Conservation (phyloP, 2,888 invertebrate genomes). For the Tachina fera region DNA sequence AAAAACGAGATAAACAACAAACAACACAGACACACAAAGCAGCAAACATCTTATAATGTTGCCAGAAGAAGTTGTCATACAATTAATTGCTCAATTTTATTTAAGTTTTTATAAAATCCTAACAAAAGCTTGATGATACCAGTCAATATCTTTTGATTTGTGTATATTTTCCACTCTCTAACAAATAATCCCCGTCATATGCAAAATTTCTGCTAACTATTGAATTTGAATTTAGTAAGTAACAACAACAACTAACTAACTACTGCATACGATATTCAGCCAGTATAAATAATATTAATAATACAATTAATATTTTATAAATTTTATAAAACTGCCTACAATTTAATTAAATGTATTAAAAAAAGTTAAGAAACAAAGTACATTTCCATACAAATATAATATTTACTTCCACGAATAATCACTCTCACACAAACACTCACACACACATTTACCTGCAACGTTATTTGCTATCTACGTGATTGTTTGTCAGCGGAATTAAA, state of each 20-base stretch:
- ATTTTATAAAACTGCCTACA: conserved; percentile 60
- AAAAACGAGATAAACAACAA: conserved; percentile 20
- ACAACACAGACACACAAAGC: conserved; percentile 10
- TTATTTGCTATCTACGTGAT: neutral
- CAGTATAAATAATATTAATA: conserved; percentile 2
- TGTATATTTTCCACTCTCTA: neutral
- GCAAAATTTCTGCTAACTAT: conserved; percentile 21
- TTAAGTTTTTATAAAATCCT: conserved; percentile 61
- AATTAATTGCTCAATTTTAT: conserved; percentile 70
- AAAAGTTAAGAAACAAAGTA: conserved; percentile 4
- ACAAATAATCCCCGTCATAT: conserved; percentile 19
- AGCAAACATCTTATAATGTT: conserved; percentile 52
- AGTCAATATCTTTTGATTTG: conserved; percentile 22
- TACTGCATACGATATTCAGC: conserved; percentile 5
- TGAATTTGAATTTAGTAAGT: conserved; percentile 34
- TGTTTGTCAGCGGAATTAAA: neutral
- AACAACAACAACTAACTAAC: conserved; percentile 25
- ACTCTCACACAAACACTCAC: neutral
- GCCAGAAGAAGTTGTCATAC: conserved; percentile 48
- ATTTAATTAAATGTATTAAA: conserved; percentile 16
- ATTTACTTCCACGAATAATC: neutral
- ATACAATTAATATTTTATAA: conserved; percentile 37
- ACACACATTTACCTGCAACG: neutral
- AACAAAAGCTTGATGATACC: conserved; percentile 61
- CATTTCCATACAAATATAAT: conserved; percentile 22